Percentiles rank a stretch among this genome's conserved stretches.
Evolutionary conservation across 2,113 vertebrate species (phyloP).

Genomic region (Naja naja): DNA sequence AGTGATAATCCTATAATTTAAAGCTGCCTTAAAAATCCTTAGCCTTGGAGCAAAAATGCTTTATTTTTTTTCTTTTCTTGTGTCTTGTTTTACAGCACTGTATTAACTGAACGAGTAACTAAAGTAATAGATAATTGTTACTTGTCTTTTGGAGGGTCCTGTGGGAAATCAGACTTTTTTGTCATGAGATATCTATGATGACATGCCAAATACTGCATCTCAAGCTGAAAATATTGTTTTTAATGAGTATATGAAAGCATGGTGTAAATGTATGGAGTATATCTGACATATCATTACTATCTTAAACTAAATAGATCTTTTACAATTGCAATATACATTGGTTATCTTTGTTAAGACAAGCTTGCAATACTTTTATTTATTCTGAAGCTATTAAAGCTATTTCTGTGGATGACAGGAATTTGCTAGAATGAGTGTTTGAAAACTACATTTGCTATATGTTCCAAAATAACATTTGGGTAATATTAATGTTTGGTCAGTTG

Average conservation of each 20-base stretch:
- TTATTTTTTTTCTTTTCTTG: constrained; percentile 2
- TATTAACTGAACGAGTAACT: constrained; percentile 8
- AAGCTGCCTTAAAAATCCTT: constrained; percentile 24
- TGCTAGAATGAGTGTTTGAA: neutral
- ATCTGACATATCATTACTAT: constrained; percentile 10
- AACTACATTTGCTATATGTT: neutral
- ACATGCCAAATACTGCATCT: neutral
- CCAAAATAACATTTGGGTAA: neutral
- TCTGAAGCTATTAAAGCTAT: neutral
- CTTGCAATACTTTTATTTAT: neutral
- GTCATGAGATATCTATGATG: accelerated
- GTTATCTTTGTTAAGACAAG: neutral
- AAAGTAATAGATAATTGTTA: neutral
- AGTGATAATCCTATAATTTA: constrained; percentile 44
- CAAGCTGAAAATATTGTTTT: constrained; percentile 5
- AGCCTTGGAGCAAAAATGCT: constrained; percentile 39
- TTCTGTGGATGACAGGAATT: neutral
- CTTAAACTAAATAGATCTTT: neutral
- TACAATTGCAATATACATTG: neutral
- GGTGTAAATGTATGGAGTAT: neutral
- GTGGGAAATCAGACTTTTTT: accelerated
- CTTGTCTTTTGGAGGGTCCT: neutral
- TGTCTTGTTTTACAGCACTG: constrained; percentile 33
- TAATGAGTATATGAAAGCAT: constrained; percentile 3
- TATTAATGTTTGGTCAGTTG: neutral